A percentile compares a stretch with the other conserved stretches of the same genome.
Evolutionary conservation across 2,888 invertebrate species (phyloP).

Genomic region (Oasisia sp.): DNA sequence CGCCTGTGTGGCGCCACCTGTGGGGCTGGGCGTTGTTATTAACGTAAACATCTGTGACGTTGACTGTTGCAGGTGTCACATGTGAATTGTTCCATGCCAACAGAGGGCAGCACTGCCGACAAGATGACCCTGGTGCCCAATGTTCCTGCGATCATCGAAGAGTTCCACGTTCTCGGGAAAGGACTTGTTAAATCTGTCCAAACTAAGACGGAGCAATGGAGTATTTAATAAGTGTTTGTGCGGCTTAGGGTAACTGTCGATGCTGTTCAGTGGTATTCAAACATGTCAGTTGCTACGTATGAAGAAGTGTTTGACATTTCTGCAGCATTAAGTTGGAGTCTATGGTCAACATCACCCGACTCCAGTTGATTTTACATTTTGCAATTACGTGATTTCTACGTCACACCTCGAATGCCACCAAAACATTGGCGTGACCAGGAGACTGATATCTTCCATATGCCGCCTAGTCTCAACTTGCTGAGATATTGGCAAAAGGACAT

Average conservation of each 20-base stretch:
- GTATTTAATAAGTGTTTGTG: not conserved
- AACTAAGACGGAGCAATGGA: not conserved
- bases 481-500: no score
- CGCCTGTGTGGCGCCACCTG: no score
- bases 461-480: no score
- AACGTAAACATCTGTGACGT: not conserved
- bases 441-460: no score
- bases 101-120: not conserved
- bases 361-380: not conserved
- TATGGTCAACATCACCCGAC: no score
- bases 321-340: not conserved
- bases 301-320: not conserved
- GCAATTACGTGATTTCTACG: not conserved
- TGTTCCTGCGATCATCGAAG: not conserved
- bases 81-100: not conserved
- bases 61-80: not conserved
- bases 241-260: not conserved
- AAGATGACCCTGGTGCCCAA: conserved; percentile 7
- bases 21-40: no score
- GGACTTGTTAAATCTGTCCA: not conserved
- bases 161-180: conserved; percentile 5
- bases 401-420: not conserved
- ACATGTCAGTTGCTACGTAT: not conserved
- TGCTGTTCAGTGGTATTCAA: not conserved
- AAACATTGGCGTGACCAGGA: no score